Conservation (phyloP, 2,797 vertebrate genomes). For the Leuciscus waleckii region DNA sequence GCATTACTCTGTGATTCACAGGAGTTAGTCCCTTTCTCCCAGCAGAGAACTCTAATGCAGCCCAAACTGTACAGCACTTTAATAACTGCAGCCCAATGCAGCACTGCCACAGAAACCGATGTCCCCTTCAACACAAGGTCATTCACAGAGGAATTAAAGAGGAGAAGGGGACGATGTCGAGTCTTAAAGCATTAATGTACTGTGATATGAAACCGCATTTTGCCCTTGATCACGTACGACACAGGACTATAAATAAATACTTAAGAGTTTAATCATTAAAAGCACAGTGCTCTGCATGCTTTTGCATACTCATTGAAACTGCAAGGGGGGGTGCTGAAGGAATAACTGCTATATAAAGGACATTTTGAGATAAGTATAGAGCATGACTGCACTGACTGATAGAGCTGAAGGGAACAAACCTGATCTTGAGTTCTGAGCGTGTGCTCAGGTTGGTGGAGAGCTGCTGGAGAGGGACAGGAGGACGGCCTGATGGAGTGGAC, state of each 20-base stretch:
- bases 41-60: slow-evolving; percentile 27
- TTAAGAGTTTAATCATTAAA: slow-evolving; percentile 27
- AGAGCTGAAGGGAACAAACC: slow-evolving; percentile 75
- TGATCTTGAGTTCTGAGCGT: slow-evolving; percentile 95
- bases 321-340: neutral
- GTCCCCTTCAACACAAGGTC: slow-evolving; percentile 51
- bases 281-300: slow-evolving; percentile 2
- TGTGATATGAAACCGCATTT: slow-evolving; percentile 21
- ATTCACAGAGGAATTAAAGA: slow-evolving; percentile 16
- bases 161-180: neutral
- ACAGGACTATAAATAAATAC: slow-evolving; percentile 35
- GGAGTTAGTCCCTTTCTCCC: slow-evolving; percentile 24
- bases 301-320: neutral
- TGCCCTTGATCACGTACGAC: slow-evolving; percentile 2
- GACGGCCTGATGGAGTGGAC: slow-evolving; percentile 94
- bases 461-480: slow-evolving; percentile 98
- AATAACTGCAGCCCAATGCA: slow-evolving; percentile 43
- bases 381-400: neutral
- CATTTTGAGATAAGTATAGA: neutral
- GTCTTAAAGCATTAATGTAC: slow-evolving; percentile 5
- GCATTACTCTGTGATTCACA: slow-evolving; percentile 51
- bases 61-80: slow-evolving; percentile 46
- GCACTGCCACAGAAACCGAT: slow-evolving; percentile 25
- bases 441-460: slow-evolving; percentile 93
- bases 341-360: neutral